phyloP scores from a whole-genome alignment of 2,113 vertebrate genomes.

The Gadus chalcogrammus region DNA sequence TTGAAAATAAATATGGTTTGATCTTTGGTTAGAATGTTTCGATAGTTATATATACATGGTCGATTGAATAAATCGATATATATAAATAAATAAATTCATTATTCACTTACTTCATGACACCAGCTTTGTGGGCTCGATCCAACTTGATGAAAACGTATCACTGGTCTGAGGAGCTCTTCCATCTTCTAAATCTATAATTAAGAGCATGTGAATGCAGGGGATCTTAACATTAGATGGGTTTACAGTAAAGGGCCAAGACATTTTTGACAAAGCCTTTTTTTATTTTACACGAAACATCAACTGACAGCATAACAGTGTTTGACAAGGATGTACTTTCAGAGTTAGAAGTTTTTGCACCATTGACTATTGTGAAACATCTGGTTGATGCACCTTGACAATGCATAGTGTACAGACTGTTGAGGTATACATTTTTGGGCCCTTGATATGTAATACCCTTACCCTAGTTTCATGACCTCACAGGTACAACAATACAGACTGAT shows the following conservation, averaged over 20 bases:
- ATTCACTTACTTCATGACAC: too few species aligned
- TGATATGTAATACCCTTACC: conserved; percentile 45
- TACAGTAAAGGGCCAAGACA: conserved; percentile 1
- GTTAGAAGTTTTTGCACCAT: conserved; percentile 64
- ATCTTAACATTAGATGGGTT: background rate
- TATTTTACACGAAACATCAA: conserved; percentile 70
- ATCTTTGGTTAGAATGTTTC: too few species aligned
- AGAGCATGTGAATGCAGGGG: too few species aligned
- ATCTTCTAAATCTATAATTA: too few species aligned
- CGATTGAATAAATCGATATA: too few species aligned
- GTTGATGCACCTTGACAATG: conserved; percentile 64
- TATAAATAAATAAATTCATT: too few species aligned
- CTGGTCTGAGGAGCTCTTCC: too few species aligned
- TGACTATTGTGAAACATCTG: conserved; percentile 52
- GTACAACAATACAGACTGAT: conserved; percentile 39
- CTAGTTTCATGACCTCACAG: conserved; percentile 53
- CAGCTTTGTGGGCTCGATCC: too few species aligned
- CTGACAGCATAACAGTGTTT: conserved; percentile 65
- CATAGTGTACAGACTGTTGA: conserved; percentile 70
- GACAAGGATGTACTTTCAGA: conserved; percentile 54
- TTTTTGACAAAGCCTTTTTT: conserved; percentile 57
- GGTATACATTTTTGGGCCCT: conserved; percentile 68
- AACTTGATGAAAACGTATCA: too few species aligned
- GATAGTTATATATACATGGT: too few species aligned
- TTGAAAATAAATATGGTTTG: background rate